Base-by-base conservation (phyloP, 2,888 invertebrate species). In the Lottia gigantea region DNA sequence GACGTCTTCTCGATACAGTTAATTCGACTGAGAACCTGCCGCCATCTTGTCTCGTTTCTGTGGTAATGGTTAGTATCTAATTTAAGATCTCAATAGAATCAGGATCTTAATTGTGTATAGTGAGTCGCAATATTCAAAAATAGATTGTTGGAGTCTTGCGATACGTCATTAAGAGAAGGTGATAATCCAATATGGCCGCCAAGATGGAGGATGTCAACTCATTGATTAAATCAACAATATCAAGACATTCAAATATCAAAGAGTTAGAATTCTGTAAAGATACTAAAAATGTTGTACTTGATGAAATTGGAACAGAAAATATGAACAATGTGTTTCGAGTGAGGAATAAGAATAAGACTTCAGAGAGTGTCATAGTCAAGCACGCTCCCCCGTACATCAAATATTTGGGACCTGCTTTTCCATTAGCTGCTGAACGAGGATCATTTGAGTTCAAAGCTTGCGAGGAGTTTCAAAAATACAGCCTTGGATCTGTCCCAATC, bases 381-480 rank as follows among this genome's bases (percentile, higher is more conserved):
- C 77, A 78, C 55, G 78, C 81, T 16, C 73, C 79, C 12, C 81
- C 83, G 1, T 83, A 77, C 67, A 78, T 83, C 12, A 83, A 83
- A 81, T 77, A 77, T 71, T 69, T 82, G 25, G 83, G 83, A 15
- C 76, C 79, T 15, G 76, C 72, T 11, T 81, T 74, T 65, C 83
- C 83, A 0, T 70, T 81, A 45, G 67, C 71, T n/a, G 64, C 64
- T 46, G 73, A 74, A 15, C 70, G 83, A 55, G 77, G 76, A 12
- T 68, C 71, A 12, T 61, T 77, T 6, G 83, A 83, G 63, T 80
- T 77, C 73, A 70, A 71, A 31, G 80, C 81, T 14, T 67, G 78
- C 11, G 19, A 40, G 2, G 76, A 73, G 72, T 81, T 80, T 62
- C 64, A 81, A 47, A 64, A 55, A 4, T 19, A 78, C 7, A 70